A percentile compares a stretch with the other conserved stretches of the same genome.
phyloP scores from a whole-genome alignment of 2,888 invertebrate genomes.

The Lasioglossum villosulum region DNA sequence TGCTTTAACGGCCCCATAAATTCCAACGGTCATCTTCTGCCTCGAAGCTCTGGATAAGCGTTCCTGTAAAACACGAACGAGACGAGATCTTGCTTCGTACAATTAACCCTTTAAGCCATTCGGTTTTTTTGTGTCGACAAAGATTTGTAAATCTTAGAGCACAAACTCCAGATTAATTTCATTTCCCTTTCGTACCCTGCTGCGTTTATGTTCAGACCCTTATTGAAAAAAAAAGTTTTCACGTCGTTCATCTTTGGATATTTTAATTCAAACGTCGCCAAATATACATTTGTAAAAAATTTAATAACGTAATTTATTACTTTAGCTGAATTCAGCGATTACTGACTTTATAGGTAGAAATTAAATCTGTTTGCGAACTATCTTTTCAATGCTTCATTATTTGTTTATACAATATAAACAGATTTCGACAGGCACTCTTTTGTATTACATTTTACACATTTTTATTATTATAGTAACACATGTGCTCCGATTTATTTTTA shows the following conservation, averaged over 20 bases:
- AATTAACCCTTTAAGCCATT: slow-evolving; percentile 72
- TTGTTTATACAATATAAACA: no score
- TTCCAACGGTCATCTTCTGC: slow-evolving; percentile 81
- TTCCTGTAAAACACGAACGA: slow-evolving; percentile 73
- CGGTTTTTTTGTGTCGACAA: slow-evolving; percentile 24
- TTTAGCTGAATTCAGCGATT: neutral
- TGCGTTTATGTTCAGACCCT: neutral
- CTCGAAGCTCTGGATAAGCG: slow-evolving; percentile 77
- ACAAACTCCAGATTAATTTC: neutral
- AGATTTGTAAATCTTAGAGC: slow-evolving; percentile 20
- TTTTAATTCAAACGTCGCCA: neutral
- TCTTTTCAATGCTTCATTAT: no score
- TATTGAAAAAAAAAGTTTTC: neutral
- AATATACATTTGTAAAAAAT: neutral
- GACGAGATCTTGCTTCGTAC: slow-evolving; percentile 66
- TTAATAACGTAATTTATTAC: neutral
- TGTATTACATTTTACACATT: no score
- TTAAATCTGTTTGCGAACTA: no score
- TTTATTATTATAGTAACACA: neutral
- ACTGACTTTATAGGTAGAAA: no score
- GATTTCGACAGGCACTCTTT: no score
- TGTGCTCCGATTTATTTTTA: neutral
- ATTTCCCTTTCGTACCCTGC: neutral
- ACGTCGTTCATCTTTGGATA: neutral
- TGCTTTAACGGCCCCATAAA: slow-evolving; percentile 81